A percentile compares a stretch with the other conserved stretches of the same genome.
phyloP scores from a whole-genome alignment of 2,797 vertebrate species.

The Oreochromis grahami region DNA sequence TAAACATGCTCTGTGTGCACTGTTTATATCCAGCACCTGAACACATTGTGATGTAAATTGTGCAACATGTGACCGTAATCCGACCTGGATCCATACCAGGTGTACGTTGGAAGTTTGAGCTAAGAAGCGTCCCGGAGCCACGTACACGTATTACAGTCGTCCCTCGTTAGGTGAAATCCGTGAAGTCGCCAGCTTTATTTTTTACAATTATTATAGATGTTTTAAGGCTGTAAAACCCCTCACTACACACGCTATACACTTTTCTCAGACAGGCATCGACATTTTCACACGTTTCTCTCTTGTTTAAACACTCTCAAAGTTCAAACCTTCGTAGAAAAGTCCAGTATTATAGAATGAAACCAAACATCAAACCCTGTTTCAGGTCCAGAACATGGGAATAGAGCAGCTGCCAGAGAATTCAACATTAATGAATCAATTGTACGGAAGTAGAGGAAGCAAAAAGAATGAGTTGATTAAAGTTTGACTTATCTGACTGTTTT shows the following conservation, averaged over 20 bases:
- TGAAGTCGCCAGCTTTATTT: rapidly evolving
- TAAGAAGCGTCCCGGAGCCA: background rate
- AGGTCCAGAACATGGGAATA: background rate
- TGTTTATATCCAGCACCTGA: background rate
- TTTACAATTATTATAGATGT: rapidly evolving
- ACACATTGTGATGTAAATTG: background rate
- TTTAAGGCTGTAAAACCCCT: background rate
- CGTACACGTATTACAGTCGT: background rate
- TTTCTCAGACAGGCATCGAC: rapidly evolving
- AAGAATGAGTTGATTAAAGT: background rate
- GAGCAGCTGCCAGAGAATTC: background rate
- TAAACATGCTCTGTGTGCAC: background rate
- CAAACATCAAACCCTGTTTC: background rate
- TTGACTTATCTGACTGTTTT: background rate
- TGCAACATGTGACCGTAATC: background rate
- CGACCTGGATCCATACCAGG: background rate
- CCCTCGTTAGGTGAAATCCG: background rate
- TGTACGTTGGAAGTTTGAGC: rapidly evolving
- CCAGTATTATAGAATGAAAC: background rate
- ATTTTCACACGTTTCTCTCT: background rate
- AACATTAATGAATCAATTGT: background rate
- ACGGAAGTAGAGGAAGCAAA: rapidly evolving
- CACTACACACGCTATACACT: rapidly evolving
- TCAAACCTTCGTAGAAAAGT: rapidly evolving
- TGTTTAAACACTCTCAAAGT: background rate